A percentile compares a stretch with the other conserved stretches of the same genome.
These are phyloP conservation scores for Gambelia wislizenii DNA, from an alignment of 2,797 vertebrate species.

Conservation along the genomic window DNA sequence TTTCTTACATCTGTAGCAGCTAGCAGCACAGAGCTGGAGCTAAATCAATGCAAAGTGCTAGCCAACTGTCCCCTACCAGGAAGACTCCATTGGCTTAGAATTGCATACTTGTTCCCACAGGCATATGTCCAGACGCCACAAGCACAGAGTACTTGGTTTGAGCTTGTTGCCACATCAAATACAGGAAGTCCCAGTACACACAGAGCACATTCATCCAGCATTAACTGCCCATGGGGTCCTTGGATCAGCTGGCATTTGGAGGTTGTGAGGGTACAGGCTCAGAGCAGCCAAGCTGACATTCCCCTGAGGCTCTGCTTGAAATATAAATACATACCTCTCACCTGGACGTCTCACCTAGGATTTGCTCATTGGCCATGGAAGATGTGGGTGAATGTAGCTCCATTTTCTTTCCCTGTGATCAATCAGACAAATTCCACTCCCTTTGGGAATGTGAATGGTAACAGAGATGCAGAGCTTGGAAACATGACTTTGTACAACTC, in stretches of 20 bases:
- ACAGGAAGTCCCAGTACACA: slow-evolving; percentile 3
- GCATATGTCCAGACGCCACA: slow-evolving; percentile 10
- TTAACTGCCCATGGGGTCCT: neutral
- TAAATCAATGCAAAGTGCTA: neutral
- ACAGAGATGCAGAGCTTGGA: too few relatives aligned
- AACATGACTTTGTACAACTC: too few relatives aligned
- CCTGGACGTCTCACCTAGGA: neutral
- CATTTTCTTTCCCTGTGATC: neutral
- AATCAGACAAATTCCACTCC: neutral
- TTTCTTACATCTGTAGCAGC: neutral
- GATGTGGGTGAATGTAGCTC: neutral
- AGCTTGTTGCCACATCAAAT: slow-evolving; percentile 24
- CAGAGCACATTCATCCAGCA: slow-evolving; percentile 2
- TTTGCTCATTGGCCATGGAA: neutral
- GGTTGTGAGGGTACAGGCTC: neutral
- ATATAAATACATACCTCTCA: neutral
- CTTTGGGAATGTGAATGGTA: too few relatives aligned
- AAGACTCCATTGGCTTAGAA: neutral
- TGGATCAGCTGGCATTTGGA: neutral
- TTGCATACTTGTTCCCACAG: slow-evolving; percentile 11
- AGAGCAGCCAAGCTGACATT: neutral
- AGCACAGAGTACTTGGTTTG: neutral
- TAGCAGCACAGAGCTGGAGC: too few relatives aligned
- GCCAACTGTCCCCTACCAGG: neutral
- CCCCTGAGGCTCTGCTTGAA: neutral